Percentiles rank a stretch among this genome's conserved stretches.
Evolutionary conservation across 2,113 vertebrate species (phyloP).

Genomic region (Gasterosteus nipponicus): DNA sequence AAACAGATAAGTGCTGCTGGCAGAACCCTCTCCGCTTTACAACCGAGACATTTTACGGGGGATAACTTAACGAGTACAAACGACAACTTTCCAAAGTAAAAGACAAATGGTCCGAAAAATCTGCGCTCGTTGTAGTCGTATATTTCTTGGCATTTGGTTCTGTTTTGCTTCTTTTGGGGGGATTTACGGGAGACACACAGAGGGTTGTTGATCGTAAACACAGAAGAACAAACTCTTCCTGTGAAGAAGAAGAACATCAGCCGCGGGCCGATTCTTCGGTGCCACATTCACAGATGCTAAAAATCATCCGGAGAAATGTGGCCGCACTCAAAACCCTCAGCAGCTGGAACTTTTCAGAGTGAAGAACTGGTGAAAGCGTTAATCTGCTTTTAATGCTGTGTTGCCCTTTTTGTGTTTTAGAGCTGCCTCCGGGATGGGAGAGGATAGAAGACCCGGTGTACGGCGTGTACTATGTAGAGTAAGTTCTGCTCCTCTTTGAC

Average conservation of each 20-base stretch:
- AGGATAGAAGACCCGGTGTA: constrained; percentile 99
- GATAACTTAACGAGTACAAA: not conserved
- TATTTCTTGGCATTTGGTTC: not conserved
- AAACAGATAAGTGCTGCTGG: not conserved
- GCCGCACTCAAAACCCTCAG: not conserved
- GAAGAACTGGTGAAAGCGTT: not conserved
- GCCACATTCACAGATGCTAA: not conserved
- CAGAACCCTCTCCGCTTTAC: not conserved
- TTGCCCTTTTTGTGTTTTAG: constrained; percentile 80
- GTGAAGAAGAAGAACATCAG: not conserved
- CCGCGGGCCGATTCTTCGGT: no score
- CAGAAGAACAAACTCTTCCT: not conserved
- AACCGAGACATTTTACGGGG: not conserved
- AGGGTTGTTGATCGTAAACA: not conserved
- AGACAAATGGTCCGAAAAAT: not conserved
- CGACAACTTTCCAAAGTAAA: not conserved
- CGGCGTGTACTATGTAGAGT: constrained; percentile 99
- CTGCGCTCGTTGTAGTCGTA: not conserved
- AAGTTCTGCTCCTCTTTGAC: constrained; percentile 77
- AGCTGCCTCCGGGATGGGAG: constrained; percentile 98
- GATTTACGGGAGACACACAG: not conserved
- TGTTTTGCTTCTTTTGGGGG: not conserved
- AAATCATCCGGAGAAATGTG: no score
- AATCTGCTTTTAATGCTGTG: constrained; percentile 27
- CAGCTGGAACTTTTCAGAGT: not conserved